A percentile compares a stretch with the other conserved stretches of the same genome.
Evolutionary conservation across 2,113 vertebrate genomes (phyloP).

Genomic region (Antechinus flavipes): DNA sequence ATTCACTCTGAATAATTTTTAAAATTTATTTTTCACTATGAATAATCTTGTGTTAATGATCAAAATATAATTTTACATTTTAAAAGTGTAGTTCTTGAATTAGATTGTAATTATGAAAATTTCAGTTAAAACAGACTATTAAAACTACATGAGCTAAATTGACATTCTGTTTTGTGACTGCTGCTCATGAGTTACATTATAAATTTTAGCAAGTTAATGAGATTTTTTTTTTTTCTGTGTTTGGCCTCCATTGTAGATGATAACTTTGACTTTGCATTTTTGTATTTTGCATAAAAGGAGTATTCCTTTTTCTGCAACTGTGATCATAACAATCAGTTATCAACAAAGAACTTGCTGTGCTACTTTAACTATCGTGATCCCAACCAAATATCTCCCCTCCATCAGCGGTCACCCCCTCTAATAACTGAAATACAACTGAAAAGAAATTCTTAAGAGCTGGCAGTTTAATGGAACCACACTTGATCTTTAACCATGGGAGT

Average conservation of each 20-base stretch:
- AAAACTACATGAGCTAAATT: neutral
- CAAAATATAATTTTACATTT: neutral
- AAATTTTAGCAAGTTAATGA: neutral
- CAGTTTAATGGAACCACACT: constrained; percentile 19
- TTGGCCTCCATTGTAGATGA: constrained; percentile 28
- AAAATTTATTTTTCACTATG: neutral
- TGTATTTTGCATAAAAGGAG: constrained; percentile 48
- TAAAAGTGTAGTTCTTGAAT: constrained; percentile 19
- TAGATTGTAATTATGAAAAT: constrained; percentile 18
- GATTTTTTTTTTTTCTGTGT: neutral
- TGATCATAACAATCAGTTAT: constrained; percentile 2
- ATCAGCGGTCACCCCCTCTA: constrained; percentile 11
- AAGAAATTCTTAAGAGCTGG: neutral
- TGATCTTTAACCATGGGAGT: constrained; percentile 40
- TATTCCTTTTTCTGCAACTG: constrained; percentile 13
- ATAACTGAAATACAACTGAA: neutral
- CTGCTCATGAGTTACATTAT: neutral
- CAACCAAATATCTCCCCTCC: neutral
- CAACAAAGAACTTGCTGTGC: constrained; percentile 19
- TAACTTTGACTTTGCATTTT: constrained; percentile 27
- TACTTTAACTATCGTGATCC: constrained; percentile 17
- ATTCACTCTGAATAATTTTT: neutral
- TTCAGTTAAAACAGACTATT: neutral
- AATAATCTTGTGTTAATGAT: neutral
- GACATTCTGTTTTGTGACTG: neutral